Evolutionary conservation across 2,888 invertebrate species (phyloP), one percentile per base, ranked within the genome.

Genomic region (Artemia sinica): DNA sequence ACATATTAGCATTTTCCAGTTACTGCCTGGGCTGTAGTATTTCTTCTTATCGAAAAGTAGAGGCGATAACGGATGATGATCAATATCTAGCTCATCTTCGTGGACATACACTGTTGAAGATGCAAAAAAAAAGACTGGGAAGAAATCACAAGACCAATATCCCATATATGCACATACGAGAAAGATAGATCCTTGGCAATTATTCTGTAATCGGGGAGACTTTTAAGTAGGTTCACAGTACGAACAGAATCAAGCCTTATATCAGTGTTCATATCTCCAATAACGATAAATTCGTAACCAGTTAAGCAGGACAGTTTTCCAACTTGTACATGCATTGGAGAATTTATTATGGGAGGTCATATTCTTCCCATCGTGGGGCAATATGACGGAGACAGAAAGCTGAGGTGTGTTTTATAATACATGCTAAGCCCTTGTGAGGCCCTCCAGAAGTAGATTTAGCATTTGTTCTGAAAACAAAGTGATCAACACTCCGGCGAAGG

Each of bases 381-480:
- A n/a, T n/a, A 51, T 51, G 52, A 51, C 52, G n/a, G 52, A 51
- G 52, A 51, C 52, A 51, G 11, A 51, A 11, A 51, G 52, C 52
- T 51, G 11, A 51, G 52, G 11, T 51, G 11, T 51, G 52, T 51
- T 51, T 51, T 51, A 51, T n/a, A 11, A 51, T 51, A 51, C 52
- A 51, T 51, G 52, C 52, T 51, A 51, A 51, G n/a, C 52, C 52
- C 52, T n/a, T n/a, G 52, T 11, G n/a, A 51, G 52, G 52, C 52
- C n/a, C n/a, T 51, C n/a, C n/a, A 51, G n/a, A 51, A 51, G 52
- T 51, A 51, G 52, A 51, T 51, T n/a, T 51, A 51, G 52, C 52
- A 51, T 51, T 51, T 51, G 52, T 51, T 51, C 11, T 51, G 52
- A 51, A 51, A 51, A 51, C 11, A 51, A 51, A 51, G 52, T 51